Evolutionary conservation across 2,888 invertebrate genomes (phyloP).

Genomic region (Chloroclysta siterata): DNA sequence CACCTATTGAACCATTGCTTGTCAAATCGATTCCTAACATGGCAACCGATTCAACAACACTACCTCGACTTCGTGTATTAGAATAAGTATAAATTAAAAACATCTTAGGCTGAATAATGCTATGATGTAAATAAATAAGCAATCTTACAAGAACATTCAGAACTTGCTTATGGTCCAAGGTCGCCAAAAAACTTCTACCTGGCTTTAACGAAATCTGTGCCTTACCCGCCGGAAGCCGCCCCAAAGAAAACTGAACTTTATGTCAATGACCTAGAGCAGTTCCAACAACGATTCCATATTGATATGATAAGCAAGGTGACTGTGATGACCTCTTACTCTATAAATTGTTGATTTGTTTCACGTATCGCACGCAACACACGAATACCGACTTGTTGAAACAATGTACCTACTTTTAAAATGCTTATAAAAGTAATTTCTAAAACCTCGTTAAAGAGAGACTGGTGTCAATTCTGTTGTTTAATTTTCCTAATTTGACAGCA

Average conservation of each 20-base stretch:
- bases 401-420: conserved; percentile 9
- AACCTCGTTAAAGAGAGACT: not conserved
- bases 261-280: conserved; percentile 39
- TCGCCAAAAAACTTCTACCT: conserved; percentile 58
- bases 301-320: conserved; percentile 53
- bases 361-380: conserved; percentile 39
- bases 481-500: no score
- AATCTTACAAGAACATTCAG: conserved; percentile 47
- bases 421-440: not conserved
- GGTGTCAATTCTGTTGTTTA: no score
- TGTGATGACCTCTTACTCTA: conserved; percentile 50
- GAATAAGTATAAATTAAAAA: conserved; percentile 15
- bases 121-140: conserved; percentile 53
- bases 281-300: conserved; percentile 35
- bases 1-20: not conserved
- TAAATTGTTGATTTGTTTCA: conserved; percentile 49
- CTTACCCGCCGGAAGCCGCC: conserved; percentile 42
- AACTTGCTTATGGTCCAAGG: conserved; percentile 57
- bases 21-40: conserved; percentile 26
- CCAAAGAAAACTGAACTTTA: conserved; percentile 49
- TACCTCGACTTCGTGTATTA: conserved; percentile 17
- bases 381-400: conserved; percentile 25
- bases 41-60: conserved; percentile 23
- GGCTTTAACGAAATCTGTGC: conserved; percentile 49
- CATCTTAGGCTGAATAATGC: conserved; percentile 17